Percentiles rank a stretch among this genome's conserved stretches.
phyloP scores from a whole-genome alignment of 2,113 vertebrate species.

The Poecilia latipinna region DNA sequence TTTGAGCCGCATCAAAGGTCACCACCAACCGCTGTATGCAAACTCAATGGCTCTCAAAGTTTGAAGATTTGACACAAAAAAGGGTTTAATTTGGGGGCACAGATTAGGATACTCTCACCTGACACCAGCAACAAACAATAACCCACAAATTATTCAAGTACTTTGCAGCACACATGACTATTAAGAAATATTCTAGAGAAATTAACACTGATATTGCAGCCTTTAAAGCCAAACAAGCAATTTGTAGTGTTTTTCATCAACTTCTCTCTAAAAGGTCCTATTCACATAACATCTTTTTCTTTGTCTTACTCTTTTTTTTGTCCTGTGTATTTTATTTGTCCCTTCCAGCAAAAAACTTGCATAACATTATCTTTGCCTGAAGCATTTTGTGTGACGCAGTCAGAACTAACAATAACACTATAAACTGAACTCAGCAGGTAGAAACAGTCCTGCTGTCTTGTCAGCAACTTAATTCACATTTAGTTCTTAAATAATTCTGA shows the following conservation, averaged over 20 bases:
- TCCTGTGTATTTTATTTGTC: not conserved
- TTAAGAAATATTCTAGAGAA: not conserved
- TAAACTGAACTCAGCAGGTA: slow-evolving; percentile 41
- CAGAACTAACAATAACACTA: slow-evolving; percentile 13
- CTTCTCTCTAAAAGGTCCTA: not conserved
- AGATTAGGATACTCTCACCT: not conserved
- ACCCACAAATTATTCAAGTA: too few species aligned
- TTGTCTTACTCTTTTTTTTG: not conserved
- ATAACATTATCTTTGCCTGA: slow-evolving; percentile 36
- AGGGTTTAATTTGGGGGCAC: not conserved
- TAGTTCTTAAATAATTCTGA: slow-evolving; percentile 32
- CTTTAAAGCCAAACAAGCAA: not conserved
- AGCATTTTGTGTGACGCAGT: not conserved
- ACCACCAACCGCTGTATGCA: not conserved
- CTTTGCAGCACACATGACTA: too few species aligned
- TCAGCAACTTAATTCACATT: slow-evolving; percentile 28
- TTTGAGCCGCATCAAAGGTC: not conserved
- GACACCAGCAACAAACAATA: too few species aligned
- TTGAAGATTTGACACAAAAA: not conserved
- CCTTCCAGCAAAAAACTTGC: slow-evolving; percentile 26
- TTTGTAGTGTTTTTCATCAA: slow-evolving; percentile 3
- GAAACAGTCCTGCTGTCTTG: slow-evolving; percentile 14
- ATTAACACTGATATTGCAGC: not conserved
- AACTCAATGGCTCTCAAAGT: not conserved
- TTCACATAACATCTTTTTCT: slow-evolving; percentile 9